Percentiles rank a stretch among this genome's conserved stretches.
Evolutionary conservation across 2,113 vertebrate genomes (phyloP).

Genomic region (Terrapene triunguis): DNA sequence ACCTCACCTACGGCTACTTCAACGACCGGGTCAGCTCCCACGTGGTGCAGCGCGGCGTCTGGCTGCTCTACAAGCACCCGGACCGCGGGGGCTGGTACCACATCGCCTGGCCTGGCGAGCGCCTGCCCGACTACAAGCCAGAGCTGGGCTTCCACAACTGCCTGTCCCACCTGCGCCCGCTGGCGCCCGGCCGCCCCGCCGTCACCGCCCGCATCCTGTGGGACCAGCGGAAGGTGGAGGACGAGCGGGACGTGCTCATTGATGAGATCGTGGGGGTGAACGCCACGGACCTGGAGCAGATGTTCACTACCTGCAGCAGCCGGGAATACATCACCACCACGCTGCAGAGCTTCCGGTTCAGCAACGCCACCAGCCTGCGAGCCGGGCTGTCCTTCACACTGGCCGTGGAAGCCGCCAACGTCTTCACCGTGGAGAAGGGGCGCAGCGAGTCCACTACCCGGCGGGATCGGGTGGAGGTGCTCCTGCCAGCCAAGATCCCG

Average conservation of each 20-base stretch:
- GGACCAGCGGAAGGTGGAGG: constrained; percentile 68
- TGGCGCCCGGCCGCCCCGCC: constrained; percentile 40
- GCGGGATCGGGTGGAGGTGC: constrained; percentile 58
- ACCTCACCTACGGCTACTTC: constrained; percentile 65
- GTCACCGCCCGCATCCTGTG: constrained; percentile 52
- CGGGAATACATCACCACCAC: constrained; percentile 64
- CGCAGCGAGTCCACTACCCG: constrained; percentile 57
- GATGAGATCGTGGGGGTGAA: constrained; percentile 76
- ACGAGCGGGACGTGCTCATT: constrained; percentile 67
- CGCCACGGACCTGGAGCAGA: constrained; percentile 60
- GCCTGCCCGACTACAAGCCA: constrained; percentile 24
- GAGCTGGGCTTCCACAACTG: constrained; percentile 66
- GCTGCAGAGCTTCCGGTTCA: constrained; percentile 76
- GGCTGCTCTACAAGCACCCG: constrained; percentile 71
- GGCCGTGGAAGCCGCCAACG: constrained; percentile 51
- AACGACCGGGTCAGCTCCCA: constrained; percentile 72
- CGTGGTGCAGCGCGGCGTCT: constrained; percentile 64
- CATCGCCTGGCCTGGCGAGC: constrained; percentile 62
- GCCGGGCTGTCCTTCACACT: constrained; percentile 68
- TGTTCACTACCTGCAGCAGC: constrained; percentile 54
- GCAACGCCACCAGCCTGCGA: constrained; percentile 64
- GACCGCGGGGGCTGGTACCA: constrained; percentile 61
- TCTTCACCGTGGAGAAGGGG: constrained; percentile 71
- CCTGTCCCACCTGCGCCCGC: constrained; percentile 63
- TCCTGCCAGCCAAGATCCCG: constrained; percentile 64